Evolutionary conservation across 2,888 invertebrate genomes (phyloP).

Genomic region (Acleris holmiana): DNA sequence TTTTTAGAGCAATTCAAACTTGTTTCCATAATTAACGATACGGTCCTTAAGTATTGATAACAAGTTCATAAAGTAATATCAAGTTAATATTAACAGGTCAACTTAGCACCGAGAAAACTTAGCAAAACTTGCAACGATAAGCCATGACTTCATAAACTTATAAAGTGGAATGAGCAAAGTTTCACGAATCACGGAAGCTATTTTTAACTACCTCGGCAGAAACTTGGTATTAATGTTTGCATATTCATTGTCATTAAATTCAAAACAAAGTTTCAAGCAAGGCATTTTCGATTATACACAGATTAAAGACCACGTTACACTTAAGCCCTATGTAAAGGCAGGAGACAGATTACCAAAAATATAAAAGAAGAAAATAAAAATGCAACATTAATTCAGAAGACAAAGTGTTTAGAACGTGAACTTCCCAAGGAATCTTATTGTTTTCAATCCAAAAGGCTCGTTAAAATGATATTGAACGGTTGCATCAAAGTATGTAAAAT

Average conservation of each 20-base stretch:
- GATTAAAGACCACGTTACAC: background rate
- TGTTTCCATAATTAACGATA: too few relatives aligned
- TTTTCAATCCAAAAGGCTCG: too few relatives aligned
- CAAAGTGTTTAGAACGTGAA: too few relatives aligned
- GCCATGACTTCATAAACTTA: conserved; percentile 12
- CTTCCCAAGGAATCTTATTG: too few relatives aligned
- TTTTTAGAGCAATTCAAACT: too few relatives aligned
- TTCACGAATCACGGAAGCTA: conserved; percentile 3
- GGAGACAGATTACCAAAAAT: too few relatives aligned
- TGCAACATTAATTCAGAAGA: too few relatives aligned
- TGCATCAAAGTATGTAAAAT: too few relatives aligned
- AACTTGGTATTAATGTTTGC: background rate
- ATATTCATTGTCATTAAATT: background rate
- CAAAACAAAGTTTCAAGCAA: background rate
- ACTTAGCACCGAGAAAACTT: conserved; percentile 15
- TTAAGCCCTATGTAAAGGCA: background rate
- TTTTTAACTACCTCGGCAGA: background rate
- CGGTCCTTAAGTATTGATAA: too few relatives aligned
- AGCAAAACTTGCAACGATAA: conserved; percentile 16
- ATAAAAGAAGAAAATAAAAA: too few relatives aligned
- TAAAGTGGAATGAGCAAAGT: conserved; percentile 22
- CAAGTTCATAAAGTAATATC: background rate
- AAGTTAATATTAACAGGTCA: background rate
- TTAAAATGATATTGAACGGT: too few relatives aligned
- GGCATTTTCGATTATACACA: background rate